Evolutionary conservation across 2,797 vertebrate genomes (phyloP).

Genomic region (Enteromius paludinosus): DNA sequence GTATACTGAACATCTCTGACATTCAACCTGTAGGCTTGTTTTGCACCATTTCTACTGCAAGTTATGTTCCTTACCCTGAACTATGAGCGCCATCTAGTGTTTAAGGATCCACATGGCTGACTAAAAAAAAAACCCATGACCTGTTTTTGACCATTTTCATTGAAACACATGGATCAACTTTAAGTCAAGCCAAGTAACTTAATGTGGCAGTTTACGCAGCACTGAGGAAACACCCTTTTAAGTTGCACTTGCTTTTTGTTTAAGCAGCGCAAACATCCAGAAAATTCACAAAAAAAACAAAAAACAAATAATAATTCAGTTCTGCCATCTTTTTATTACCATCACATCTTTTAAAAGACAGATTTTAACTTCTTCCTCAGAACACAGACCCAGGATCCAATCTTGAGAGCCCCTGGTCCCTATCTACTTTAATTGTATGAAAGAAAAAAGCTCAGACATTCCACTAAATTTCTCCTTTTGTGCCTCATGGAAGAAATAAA

Average conservation of each 20-base stretch:
- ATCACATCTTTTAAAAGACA: background rate
- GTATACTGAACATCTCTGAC: background rate
- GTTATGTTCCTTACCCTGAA: background rate
- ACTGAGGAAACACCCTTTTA: background rate
- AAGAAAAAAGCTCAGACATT: conserved; percentile 10
- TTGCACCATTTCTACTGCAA: background rate
- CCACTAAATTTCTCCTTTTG: background rate
- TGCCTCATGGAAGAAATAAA: background rate
- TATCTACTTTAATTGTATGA: background rate
- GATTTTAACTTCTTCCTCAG: background rate
- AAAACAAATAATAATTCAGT: background rate
- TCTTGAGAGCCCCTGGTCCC: background rate
- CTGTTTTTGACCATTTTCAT: background rate
- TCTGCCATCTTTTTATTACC: background rate
- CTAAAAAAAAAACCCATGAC: background rate
- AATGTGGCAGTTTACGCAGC: background rate
- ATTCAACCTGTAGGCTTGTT: conserved; percentile 46
- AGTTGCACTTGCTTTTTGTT: background rate
- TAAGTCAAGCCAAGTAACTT: background rate
- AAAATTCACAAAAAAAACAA: background rate
- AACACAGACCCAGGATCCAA: background rate
- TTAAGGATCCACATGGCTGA: background rate
- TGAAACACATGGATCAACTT: background rate
- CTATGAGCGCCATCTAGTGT: conserved; percentile 76
- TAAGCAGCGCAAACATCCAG: background rate